Base-by-base conservation (phyloP, 2,113 vertebrate species). In the Chunga burmeisteri region DNA sequence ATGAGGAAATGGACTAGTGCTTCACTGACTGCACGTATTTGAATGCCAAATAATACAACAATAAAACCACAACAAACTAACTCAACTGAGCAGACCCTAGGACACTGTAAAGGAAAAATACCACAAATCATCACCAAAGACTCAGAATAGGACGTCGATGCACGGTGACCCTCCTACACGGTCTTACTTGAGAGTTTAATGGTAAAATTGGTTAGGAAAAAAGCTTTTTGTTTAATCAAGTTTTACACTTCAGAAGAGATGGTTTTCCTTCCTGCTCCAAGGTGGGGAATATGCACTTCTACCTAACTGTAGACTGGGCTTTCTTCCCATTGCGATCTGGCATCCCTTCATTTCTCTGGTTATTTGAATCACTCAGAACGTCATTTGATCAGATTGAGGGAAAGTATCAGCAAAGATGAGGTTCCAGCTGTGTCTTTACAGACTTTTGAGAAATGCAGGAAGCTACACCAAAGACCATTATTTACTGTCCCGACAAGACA, bases 41-140 rank as follows among this genome's bases (percentile, higher is more conserved):
- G 96, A 88, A 85, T 96, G 72, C 11, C 96, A 97, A 97, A 96
- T 91, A 25, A 71, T 16, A 26, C 20, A 22, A 26, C 38, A 66
- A 85, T 32, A 58, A 59, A 85, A 29, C 5, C 90, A 77, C 78
- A 88, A 53, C 29, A 71, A 14, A 65, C 16, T 12, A 4, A 55
- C 56, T 34, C 56, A 56, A 3, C 52, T 18, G 8, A 53, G 34
- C 32, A 71, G 36, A 52, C 56, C 55, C 34, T 19, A 36, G 62
- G 78, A n/a, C 4, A 3, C 6, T 16, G 38, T 10, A 52, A 81
- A 77, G 72, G 47, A 53, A 86, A 56, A 86, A 36, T 2, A 38
- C 16, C 47, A 46, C 22, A 58, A 25, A 42, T 50, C 25, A 15
- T 66, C 89, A 68, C 25, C 25, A 55, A 53, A 81, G 30, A 13